A percentile compares a stretch with the other conserved stretches of the same genome.
Evolutionary conservation across 2,888 invertebrate species (phyloP).

Genomic region (Drosophila stalkeri): DNA sequence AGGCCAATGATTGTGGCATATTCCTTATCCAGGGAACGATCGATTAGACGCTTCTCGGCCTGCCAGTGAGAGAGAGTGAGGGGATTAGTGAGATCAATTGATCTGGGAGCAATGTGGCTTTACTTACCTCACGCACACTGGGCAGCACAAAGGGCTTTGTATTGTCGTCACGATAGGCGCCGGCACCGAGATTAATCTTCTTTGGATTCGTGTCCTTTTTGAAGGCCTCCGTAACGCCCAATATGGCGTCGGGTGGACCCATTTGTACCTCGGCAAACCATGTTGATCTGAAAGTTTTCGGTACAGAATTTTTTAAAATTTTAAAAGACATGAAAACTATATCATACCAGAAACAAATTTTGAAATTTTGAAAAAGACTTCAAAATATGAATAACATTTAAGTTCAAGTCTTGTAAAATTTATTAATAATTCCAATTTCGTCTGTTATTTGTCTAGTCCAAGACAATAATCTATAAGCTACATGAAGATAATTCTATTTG

Average conservation of each 20-base stretch:
- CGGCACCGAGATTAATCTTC: slow-evolving; percentile 98
- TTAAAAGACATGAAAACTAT: neutral
- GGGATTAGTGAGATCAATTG: neutral
- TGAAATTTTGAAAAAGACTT: neutral
- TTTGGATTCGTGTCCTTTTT: slow-evolving; percentile 95
- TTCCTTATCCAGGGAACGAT: slow-evolving; percentile 94
- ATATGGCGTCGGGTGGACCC: slow-evolving; percentile 99
- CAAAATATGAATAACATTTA: neutral
- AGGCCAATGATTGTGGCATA: slow-evolving; percentile 97
- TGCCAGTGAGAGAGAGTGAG: slow-evolving; percentile 76
- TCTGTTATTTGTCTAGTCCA: neutral
- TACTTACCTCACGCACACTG: slow-evolving; percentile 90
- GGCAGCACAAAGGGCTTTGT: slow-evolving; percentile 98
- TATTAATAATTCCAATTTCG: neutral
- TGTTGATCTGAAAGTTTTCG: slow-evolving; percentile 86
- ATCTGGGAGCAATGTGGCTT: neutral
- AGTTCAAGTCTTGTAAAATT: too few relatives aligned
- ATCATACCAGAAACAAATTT: neutral
- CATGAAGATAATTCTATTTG: neutral
- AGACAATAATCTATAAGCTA: neutral
- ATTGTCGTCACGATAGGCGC: slow-evolving; percentile 98
- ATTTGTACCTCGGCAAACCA: slow-evolving; percentile 96
- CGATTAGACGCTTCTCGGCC: slow-evolving; percentile 92
- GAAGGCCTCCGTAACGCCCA: slow-evolving; percentile 98
- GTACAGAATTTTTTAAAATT: neutral